These are phyloP conservation scores for Pharmacophagus antenor DNA, from an alignment of 2,888 invertebrate genomes.

Conservation along the genomic window DNA sequence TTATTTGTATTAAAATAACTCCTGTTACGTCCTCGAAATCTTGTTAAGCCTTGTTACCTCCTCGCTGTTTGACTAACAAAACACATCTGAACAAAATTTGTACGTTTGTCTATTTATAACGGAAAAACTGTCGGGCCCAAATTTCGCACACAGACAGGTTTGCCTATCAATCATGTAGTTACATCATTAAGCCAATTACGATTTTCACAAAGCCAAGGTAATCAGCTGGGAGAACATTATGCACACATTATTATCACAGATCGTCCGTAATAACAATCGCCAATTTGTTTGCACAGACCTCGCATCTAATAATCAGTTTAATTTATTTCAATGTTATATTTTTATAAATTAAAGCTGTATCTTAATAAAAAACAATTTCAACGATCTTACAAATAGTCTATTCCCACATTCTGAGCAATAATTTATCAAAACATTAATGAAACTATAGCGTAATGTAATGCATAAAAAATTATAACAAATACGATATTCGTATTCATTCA, in stretches of 20 bases:
- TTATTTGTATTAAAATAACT: slow-evolving; percentile 3
- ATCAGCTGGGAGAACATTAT: slow-evolving; percentile 15
- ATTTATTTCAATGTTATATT: too few species aligned
- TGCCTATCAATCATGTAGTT: slow-evolving; percentile 22
- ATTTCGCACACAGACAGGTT: slow-evolving; percentile 25
- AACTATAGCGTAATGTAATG: not conserved
- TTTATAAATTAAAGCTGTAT: too few species aligned
- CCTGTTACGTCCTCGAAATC: not conserved
- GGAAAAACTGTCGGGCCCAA: slow-evolving; percentile 22
- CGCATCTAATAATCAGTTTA: too few species aligned
- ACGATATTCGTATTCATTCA: slow-evolving; percentile 35
- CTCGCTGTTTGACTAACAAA: slow-evolving; percentile 20
- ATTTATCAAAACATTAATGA: slow-evolving; percentile 12
- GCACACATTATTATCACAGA: slow-evolving; percentile 12
- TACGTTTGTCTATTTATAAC: slow-evolving; percentile 27
- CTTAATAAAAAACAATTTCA: too few species aligned
- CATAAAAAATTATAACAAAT: slow-evolving; percentile 26
- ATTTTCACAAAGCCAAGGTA: slow-evolving; percentile 27
- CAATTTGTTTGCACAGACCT: not conserved
- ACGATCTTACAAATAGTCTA: not conserved
- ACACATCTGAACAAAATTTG: slow-evolving; percentile 28
- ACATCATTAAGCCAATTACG: slow-evolving; percentile 13
- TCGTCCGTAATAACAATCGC: not conserved
- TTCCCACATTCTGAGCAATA: slow-evolving; percentile 8
- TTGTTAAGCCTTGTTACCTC: slow-evolving; percentile 16